Conservation (phyloP, 2,888 invertebrate species). For the Strigamia transsilvanica region DNA sequence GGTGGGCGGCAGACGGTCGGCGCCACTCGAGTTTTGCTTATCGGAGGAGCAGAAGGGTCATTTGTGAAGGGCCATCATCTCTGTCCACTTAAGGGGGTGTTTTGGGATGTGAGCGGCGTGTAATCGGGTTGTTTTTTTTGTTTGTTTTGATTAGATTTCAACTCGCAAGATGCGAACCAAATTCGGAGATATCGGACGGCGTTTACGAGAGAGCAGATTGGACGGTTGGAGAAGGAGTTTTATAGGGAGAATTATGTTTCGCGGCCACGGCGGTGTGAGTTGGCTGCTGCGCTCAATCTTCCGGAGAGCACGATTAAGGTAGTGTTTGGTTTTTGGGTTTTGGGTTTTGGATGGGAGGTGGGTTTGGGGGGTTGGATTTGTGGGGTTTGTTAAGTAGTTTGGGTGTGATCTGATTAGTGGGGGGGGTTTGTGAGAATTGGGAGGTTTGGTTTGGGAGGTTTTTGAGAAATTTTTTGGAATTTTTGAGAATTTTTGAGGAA, state of each 20-base stretch:
- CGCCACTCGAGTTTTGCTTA: neutral
- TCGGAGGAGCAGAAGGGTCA: slow-evolving; percentile 13
- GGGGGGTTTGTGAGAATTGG: no score
- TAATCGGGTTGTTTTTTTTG: no score
- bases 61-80: slow-evolving; percentile 6
- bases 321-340: no score
- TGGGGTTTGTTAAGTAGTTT: no score
- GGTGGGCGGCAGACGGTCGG: slow-evolving; percentile 5
- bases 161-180: slow-evolving; percentile 55
- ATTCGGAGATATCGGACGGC: slow-evolving; percentile 94
- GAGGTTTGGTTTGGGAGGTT: no score
- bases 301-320: slow-evolving; percentile 98
- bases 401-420: no score
- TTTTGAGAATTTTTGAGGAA: no score
- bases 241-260: slow-evolving; percentile 97
- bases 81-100: neutral
- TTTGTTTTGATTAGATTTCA: slow-evolving; percentile 50
- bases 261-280: slow-evolving; percentile 89
- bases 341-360: no score
- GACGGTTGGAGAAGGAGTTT: slow-evolving; percentile 93
- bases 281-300: slow-evolving; percentile 89
- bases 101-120: no score
- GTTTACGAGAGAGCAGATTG: slow-evolving; percentile 93
- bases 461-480: no score
- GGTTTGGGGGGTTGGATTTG: no score